Base-by-base conservation (phyloP, 1,140 invertebrate species). In the Vanessa atalanta region DNA sequence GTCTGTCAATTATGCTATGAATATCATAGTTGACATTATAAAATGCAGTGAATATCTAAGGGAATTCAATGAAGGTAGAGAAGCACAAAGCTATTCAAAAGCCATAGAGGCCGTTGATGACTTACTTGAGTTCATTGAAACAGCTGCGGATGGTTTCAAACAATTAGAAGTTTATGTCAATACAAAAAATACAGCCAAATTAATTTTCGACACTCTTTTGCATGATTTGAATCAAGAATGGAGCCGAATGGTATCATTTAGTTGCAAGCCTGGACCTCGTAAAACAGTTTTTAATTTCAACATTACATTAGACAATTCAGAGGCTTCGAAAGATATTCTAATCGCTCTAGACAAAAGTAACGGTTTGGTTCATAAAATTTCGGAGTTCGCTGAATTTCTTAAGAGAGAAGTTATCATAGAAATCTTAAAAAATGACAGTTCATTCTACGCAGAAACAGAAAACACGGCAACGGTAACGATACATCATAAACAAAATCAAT, bases 341-440 rank as follows among this genome's bases (percentile, higher is more conserved):
- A 88, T 92, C 78, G 93, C 93, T 11, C 82, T 95, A 47, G 79
- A 93, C 65, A 84, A 83, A 66, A 84, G 94, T 4, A 91, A 93
- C 31, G 90, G 93, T 72, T 78, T 95, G 1, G 73, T 87, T 6
- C 90, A 88, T 55, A 93, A 93, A 79, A 77, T 95, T 3, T 79
- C 89, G 47, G 83, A 91, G 70, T 94, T 96, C 80, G 86, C 93
- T 4, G 87, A 80, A 50, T 94, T 93, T 74, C 76, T 96, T 13
- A 85, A 94, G 50, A 87, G 93, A 43, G 78, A 93, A 74, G 85
- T 95, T 20, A 91, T 95, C 13, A 84, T 87, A 72, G 93, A 94
- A 0, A 93, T 95, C 4, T 93, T 96, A 65, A 88, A 93, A 65
- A 77, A 92, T 61, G 88, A 94, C n/a, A 93, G 93, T 79, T 79